phyloP scores from a whole-genome alignment of 2,888 invertebrate species.

The Notodonta dromedarius region DNA sequence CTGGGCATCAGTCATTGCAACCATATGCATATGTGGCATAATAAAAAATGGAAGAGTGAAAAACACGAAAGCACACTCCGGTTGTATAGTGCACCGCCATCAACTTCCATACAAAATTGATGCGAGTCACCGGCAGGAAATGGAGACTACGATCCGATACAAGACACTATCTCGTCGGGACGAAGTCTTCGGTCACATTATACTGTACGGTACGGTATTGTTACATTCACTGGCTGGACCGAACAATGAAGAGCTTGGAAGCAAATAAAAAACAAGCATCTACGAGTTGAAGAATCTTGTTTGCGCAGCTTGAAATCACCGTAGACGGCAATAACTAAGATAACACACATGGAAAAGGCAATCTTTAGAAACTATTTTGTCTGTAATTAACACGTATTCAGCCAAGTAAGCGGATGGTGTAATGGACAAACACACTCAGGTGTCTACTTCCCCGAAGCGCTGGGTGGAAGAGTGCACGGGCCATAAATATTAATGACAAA shows the following conservation, averaged over 20 bases:
- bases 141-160: slow-evolving; percentile 52
- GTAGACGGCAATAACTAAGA: slow-evolving; percentile 15
- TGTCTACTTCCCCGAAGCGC: slow-evolving; percentile 69
- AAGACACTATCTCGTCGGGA: slow-evolving; percentile 52
- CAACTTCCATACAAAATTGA: slow-evolving; percentile 67
- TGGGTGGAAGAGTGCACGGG: slow-evolving; percentile 63
- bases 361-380: slow-evolving; percentile 25
- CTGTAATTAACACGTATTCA: slow-evolving; percentile 48
- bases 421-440: slow-evolving; percentile 68
- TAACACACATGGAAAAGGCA: slow-evolving; percentile 19
- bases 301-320: slow-evolving; percentile 26
- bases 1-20: neutral
- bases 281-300: slow-evolving; percentile 13
- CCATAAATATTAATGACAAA: slow-evolving; percentile 82
- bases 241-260: slow-evolving; percentile 24
- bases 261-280: slow-evolving; percentile 22
- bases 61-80: slow-evolving; percentile 43
- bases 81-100: slow-evolving; percentile 48
- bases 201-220: slow-evolving; percentile 45
- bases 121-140: slow-evolving; percentile 56
- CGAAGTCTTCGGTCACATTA: slow-evolving; percentile 44
- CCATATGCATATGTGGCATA: neutral
- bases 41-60: slow-evolving; percentile 13
- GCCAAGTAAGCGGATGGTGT: slow-evolving; percentile 47
- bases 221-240: slow-evolving; percentile 22